Conservation (phyloP, 1,140 invertebrate species). For the Leptonema lineaticorne region DNA sequence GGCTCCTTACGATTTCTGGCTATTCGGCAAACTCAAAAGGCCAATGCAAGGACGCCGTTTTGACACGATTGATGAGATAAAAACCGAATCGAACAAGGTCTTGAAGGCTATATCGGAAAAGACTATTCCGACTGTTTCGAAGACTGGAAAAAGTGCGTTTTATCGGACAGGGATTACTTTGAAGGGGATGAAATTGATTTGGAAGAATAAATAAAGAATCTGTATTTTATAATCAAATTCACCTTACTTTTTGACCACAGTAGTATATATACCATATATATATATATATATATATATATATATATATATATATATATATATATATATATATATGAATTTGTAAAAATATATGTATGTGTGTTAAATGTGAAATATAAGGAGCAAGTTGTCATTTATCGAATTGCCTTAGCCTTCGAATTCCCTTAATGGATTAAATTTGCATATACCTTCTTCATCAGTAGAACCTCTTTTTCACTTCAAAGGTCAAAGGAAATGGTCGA, state of each 20-base stretch:
- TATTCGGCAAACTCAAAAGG: too few relatives aligned
- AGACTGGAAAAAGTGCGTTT: too few relatives aligned
- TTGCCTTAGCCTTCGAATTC: not conserved
- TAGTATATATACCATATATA: not conserved
- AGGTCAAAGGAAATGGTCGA: not conserved
- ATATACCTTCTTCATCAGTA: not conserved
- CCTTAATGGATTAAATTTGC: slow-evolving; percentile 9
- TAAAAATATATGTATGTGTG: not conserved
- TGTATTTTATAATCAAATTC: not conserved
- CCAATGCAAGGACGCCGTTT: too few relatives aligned
- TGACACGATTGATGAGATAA: too few relatives aligned
- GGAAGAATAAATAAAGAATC: too few relatives aligned
- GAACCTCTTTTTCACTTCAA: not conserved
- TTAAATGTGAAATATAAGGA: not conserved
- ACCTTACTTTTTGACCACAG: not conserved
- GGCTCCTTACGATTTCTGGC: too few relatives aligned
- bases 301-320: not conserved
- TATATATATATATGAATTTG: not conserved
- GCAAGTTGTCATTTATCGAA: not conserved
- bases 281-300: not conserved
- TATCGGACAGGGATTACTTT: not conserved
- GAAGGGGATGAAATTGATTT: too few relatives aligned
- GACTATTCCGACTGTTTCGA: too few relatives aligned
- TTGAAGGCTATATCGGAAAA: too few relatives aligned
- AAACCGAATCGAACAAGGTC: too few relatives aligned